A percentile compares a stretch with the other conserved stretches of the same genome.
Conservation (phyloP, 1,140 invertebrate species). For the Heliothis virescens region DNA sequence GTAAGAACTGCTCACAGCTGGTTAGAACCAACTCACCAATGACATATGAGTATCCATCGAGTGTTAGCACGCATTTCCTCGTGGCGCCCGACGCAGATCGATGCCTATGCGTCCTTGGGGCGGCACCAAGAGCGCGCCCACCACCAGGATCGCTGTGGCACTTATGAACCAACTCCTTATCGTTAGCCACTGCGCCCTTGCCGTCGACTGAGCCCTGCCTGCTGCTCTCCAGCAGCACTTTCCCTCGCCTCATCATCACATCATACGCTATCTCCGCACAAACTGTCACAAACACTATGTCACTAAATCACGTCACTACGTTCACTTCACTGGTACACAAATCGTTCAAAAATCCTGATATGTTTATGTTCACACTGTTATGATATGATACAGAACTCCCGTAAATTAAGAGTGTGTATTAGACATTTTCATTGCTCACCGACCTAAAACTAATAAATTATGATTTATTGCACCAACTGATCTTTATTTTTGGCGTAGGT, state of each 20-base stretch:
- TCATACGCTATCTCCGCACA: conserved; percentile 74
- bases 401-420: conserved; percentile 62
- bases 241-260: conserved; percentile 81
- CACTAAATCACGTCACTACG: conserved; percentile 49
- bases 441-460: conserved; percentile 59
- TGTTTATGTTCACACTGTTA: conserved; percentile 70
- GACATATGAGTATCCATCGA: conserved; percentile 93
- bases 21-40: conserved; percentile 89
- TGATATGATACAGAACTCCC: conserved; percentile 69
- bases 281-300: conserved; percentile 49
- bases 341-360: conserved; percentile 58
- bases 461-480: conserved; percentile 53
- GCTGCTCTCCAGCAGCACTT: conserved; percentile 80
- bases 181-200: conserved; percentile 81
- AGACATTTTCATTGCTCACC: conserved; percentile 66
- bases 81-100: conserved; percentile 85
- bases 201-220: conserved; percentile 84
- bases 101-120: conserved; percentile 74
- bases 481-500: conserved; percentile 21
- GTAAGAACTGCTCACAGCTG: conserved; percentile 1
- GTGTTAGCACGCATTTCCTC: conserved; percentile 91
- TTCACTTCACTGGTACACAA: conserved; percentile 41
- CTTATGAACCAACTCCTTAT: conserved; percentile 89
- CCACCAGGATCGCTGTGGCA: conserved; percentile 88
- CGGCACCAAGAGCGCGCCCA: conserved; percentile 73